Evolutionary conservation across 2,113 vertebrate genomes (phyloP).

Genomic region (Xiphophorus couchianus): DNA sequence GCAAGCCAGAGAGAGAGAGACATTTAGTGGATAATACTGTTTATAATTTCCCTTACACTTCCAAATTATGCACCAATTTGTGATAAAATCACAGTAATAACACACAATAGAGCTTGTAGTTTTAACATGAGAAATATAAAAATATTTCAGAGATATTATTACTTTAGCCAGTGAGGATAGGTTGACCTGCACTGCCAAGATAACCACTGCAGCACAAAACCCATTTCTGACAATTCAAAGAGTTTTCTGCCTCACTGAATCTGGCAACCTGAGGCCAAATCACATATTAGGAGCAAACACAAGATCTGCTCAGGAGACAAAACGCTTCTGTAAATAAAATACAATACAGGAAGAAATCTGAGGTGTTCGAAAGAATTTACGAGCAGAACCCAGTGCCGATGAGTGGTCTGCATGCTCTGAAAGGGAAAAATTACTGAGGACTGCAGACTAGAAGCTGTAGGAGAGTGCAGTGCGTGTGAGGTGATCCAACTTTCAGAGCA

Average conservation of each 20-base stretch:
- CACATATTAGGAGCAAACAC: not conserved
- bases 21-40: too few relatives aligned
- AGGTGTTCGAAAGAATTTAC: too few relatives aligned
- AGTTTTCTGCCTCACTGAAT: conserved; percentile 47
- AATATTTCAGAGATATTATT: too few relatives aligned
- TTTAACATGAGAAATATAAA: too few relatives aligned
- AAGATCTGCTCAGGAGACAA: not conserved
- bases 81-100: too few relatives aligned
- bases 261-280: conserved; percentile 50
- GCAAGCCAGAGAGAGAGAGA: too few relatives aligned
- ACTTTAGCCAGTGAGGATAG: conserved; percentile 7
- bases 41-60: too few relatives aligned
- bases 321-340: conserved; percentile 39
- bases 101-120: too few relatives aligned
- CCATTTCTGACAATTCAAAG: conserved; percentile 56
- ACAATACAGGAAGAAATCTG: too few relatives aligned
- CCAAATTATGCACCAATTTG: too few relatives aligned
- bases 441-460: conserved; percentile 8
- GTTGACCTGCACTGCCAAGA: conserved; percentile 58
- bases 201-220: conserved; percentile 40
- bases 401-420: not conserved
- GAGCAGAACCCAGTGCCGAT: conserved; percentile 5
- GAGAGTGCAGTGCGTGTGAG: conserved; percentile 40
- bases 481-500: conserved; percentile 42
- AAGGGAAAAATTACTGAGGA: conserved; percentile 15